Conservation (phyloP, 92 coral and sea anemone species). For the Ricordea florida region DNA sequence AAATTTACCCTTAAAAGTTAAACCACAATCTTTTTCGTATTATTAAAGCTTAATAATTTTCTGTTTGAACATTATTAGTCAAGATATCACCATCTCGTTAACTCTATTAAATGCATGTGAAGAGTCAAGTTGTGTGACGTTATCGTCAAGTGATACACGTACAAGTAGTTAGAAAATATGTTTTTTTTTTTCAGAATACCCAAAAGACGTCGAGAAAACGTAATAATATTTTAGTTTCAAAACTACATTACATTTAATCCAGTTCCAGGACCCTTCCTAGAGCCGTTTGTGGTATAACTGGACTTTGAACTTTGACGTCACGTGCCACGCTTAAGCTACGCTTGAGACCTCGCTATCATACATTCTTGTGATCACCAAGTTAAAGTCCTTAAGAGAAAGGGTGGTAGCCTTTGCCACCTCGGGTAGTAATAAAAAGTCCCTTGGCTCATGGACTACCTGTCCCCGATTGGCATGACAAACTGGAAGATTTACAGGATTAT, state of each 20-base stretch:
- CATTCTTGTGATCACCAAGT: not conserved
- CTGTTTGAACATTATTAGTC: too few relatives aligned
- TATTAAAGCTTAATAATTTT: too few relatives aligned
- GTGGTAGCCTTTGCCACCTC: constrained; percentile 33
- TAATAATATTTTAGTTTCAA: too few relatives aligned
- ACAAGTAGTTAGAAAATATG: too few relatives aligned
- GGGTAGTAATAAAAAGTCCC: constrained; percentile 4
- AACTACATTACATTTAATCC: not conserved
- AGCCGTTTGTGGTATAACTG: not conserved
- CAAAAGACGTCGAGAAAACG: too few relatives aligned
- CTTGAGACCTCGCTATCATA: not conserved
- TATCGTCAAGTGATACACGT: too few relatives aligned
- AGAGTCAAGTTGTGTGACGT: too few relatives aligned
- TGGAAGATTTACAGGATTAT: constrained; percentile 24
- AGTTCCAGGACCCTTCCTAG: not conserved
- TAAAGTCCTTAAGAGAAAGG: not conserved
- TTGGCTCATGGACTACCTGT: constrained; percentile 37
- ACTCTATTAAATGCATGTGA: too few relatives aligned
- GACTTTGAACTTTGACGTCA: not conserved
- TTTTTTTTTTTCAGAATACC: too few relatives aligned
- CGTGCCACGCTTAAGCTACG: constrained; percentile 10
- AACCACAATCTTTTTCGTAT: too few relatives aligned
- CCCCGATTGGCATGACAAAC: constrained; percentile 35
- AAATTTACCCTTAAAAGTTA: too few relatives aligned
- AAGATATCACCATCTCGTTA: too few relatives aligned